Conservation (phyloP, 2,797 vertebrate species). For the Danio choprae region DNA sequence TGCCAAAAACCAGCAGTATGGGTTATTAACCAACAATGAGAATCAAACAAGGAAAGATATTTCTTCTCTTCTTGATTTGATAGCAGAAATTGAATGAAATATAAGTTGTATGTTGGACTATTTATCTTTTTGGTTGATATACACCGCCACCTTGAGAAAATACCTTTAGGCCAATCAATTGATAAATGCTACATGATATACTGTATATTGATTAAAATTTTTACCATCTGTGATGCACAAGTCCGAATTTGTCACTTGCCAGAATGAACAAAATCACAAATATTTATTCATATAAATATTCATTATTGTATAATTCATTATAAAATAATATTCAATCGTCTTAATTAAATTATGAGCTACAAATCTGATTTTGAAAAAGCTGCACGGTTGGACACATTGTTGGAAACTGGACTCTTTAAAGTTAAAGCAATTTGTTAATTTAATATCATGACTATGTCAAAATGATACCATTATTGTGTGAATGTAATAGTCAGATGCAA, state of each 20-base stretch:
- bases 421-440: no score
- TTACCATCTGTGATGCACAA: no score
- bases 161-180: neutral
- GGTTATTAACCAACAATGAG: constrained; percentile 38
- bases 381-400: no score
- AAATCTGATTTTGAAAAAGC: no score
- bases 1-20: constrained; percentile 14
- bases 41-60: no score
- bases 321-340: neutral
- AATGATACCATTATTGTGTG: neutral
- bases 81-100: neutral
- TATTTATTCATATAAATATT: no score
- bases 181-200: neutral
- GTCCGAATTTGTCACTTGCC: neutral
- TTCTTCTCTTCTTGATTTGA: neutral
- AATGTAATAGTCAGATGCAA: no score
- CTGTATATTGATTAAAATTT: no score
- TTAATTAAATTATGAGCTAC: no score
- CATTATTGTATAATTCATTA: neutral
- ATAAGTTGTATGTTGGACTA: neutral
- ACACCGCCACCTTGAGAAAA: neutral
- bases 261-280: neutral
- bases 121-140: neutral
- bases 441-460: neutral
- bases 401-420: no score